phyloP scores from a whole-genome alignment of 2,888 invertebrate species.

The Acleris literana region DNA sequence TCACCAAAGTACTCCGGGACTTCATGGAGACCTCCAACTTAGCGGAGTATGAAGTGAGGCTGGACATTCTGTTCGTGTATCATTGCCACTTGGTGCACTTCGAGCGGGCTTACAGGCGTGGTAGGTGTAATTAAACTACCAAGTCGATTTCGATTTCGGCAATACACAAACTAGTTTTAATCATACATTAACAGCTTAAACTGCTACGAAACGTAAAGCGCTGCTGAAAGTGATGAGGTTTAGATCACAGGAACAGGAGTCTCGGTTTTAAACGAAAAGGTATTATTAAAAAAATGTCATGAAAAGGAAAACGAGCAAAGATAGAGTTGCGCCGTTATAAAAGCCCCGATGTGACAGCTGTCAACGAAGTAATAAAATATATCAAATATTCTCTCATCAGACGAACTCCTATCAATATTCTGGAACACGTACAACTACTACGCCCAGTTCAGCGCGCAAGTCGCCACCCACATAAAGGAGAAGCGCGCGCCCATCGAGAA shows the following conservation, averaged over 20 bases:
- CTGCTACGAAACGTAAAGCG: too few relatives aligned
- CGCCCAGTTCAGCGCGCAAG: slow-evolving; percentile 87
- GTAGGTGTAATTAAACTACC: slow-evolving; percentile 50
- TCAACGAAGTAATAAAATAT: too few relatives aligned
- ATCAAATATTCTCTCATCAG: slow-evolving; percentile 49
- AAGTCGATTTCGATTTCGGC: too few relatives aligned
- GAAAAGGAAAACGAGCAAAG: too few relatives aligned
- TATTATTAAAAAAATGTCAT: too few relatives aligned
- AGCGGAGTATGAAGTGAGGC: slow-evolving; percentile 91
- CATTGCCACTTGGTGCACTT: slow-evolving; percentile 90
- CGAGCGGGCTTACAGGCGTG: slow-evolving; percentile 66
- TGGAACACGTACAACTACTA: slow-evolving; percentile 95
- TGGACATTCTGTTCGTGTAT: slow-evolving; percentile 91
- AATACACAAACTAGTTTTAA: too few relatives aligned
- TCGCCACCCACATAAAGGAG: slow-evolving; percentile 86
- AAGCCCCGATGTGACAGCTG: too few relatives aligned
- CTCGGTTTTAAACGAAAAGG: too few relatives aligned
- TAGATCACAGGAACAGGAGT: too few relatives aligned
- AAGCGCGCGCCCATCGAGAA: slow-evolving; percentile 93
- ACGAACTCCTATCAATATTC: slow-evolving; percentile 85
- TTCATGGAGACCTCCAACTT: slow-evolving; percentile 93
- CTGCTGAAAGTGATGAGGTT: too few relatives aligned
- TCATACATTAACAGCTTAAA: too few relatives aligned
- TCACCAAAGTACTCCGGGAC: slow-evolving; percentile 86
- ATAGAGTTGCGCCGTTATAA: too few relatives aligned